Evolutionary conservation across 2,113 vertebrate species (phyloP).

Genomic region (Pedionomus torquatus): DNA sequence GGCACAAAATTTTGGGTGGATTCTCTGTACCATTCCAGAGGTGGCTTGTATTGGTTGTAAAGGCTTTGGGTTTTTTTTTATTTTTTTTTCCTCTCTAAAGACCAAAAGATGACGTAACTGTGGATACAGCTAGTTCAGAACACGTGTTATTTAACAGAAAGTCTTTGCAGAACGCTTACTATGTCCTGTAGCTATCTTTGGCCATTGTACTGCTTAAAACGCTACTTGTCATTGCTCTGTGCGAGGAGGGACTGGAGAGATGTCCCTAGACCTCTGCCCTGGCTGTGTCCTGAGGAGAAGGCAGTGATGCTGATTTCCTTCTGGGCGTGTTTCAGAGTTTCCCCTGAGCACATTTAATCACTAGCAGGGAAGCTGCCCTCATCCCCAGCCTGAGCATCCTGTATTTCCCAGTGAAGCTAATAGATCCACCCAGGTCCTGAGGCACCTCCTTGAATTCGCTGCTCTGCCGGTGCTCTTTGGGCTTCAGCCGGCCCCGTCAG

Average conservation of each 20-base stretch:
- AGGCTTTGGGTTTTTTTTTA: background rate
- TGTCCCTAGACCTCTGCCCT: background rate
- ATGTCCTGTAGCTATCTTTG: background rate
- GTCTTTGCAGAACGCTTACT: background rate
- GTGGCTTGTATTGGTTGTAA: background rate
- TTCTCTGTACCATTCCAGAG: background rate
- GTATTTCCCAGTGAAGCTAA: background rate
- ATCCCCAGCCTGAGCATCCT: background rate
- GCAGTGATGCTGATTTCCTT: background rate
- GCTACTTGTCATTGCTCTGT: background rate
- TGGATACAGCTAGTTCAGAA: background rate
- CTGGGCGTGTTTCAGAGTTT: background rate
- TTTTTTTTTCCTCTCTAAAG: background rate
- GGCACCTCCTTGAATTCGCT: rapidly evolving
- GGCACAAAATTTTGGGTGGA: background rate
- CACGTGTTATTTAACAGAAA: background rate
- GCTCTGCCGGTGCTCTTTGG: background rate
- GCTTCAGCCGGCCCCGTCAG: background rate
- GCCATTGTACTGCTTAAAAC: background rate
- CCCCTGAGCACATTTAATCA: background rate
- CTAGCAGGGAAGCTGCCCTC: background rate
- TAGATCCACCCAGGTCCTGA: background rate
- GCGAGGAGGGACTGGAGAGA: background rate
- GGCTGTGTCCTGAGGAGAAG: background rate
- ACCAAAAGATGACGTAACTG: background rate